These are phyloP conservation scores for Hydrotaea diabolus DNA, from an alignment of 2,888 invertebrate species.

Conservation along the genomic window DNA sequence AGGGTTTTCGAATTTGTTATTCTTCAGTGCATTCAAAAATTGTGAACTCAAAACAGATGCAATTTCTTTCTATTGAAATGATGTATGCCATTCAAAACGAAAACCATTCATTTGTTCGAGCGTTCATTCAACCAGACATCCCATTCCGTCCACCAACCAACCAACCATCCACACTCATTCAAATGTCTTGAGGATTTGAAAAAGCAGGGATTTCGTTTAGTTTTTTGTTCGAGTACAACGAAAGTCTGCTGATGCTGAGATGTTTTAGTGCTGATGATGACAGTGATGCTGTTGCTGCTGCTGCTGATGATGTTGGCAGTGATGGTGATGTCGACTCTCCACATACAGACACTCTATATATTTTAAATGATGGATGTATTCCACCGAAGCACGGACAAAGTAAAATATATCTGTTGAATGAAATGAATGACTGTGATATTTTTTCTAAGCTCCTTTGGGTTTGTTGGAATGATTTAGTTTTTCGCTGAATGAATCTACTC, in stretches of 20 bases:
- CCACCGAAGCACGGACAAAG: not conserved
- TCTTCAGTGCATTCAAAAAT: no score
- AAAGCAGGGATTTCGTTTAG: slow-evolving; percentile 39
- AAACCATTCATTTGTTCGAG: no score
- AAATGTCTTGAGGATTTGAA: slow-evolving; percentile 6
- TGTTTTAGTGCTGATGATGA: slow-evolving; percentile 5
- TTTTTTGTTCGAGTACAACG: slow-evolving; percentile 35
- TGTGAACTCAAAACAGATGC: no score
- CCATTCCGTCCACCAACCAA: slow-evolving; percentile 30
- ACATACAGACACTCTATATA: slow-evolving; percentile 21
- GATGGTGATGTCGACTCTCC: slow-evolving; percentile 46
- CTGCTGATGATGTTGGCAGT: no score
- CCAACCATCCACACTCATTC: slow-evolving; percentile 19
- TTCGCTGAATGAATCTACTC: not conserved
- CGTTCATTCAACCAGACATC: not conserved
- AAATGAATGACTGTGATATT: slow-evolving; percentile 27
- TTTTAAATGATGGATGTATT: slow-evolving; percentile 34
- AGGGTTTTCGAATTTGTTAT: no score
- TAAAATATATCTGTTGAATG: not conserved
- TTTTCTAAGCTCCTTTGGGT: not conserved
- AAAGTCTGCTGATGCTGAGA: slow-evolving; percentile 52
- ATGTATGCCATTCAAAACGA: slow-evolving; percentile 43
- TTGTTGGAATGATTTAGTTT: slow-evolving; percentile 9
- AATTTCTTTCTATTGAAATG: no score
- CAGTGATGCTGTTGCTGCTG: slow-evolving; percentile 21